Evolutionary conservation across 2,888 invertebrate species (phyloP).

Genomic region (Suillia variegata): DNA sequence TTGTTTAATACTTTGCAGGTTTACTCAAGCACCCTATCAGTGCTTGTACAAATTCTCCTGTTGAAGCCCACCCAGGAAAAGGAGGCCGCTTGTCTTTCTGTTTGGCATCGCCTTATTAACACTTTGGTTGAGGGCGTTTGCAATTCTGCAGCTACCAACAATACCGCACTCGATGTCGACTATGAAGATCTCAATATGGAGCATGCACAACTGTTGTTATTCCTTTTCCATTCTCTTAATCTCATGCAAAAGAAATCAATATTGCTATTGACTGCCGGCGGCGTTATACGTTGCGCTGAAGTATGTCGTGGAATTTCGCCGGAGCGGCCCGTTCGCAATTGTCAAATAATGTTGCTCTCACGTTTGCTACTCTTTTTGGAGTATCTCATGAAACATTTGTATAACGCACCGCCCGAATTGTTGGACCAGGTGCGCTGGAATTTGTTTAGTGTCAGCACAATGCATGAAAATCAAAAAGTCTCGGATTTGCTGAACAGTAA

Average conservation of each 20-base stretch:
- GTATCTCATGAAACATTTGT: constrained; percentile 93
- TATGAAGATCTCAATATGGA: constrained; percentile 88
- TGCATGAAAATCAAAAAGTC: constrained; percentile 65
- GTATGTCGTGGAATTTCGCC: constrained; percentile 63
- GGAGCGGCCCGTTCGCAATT: constrained; percentile 57
- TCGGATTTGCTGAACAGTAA: constrained; percentile 62
- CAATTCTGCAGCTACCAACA: constrained; percentile 38
- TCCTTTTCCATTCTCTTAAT: constrained; percentile 92
- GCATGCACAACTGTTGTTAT: constrained; percentile 90
- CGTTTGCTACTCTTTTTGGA: constrained; percentile 86
- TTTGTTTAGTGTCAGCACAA: constrained; percentile 70
- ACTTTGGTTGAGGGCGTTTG: constrained; percentile 85
- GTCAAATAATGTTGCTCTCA: constrained; percentile 81
- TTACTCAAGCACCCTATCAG: constrained; percentile 77
- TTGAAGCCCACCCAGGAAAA: constrained; percentile 82
- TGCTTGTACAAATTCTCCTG: constrained; percentile 83
- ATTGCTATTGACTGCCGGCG: constrained; percentile 80
- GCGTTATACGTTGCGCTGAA: constrained; percentile 71
- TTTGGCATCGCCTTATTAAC: constrained; percentile 89
- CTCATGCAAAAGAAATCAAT: constrained; percentile 97
- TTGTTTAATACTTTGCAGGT: no score
- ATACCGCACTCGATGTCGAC: constrained; percentile 51
- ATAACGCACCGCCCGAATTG: constrained; percentile 86
- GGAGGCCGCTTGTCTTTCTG: constrained; percentile 86
- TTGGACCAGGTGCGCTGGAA: constrained; percentile 89